Percentiles rank a stretch among this genome's conserved stretches.
Evolutionary conservation across 1,140 invertebrate species (phyloP).

Genomic region (Drosophila navojoa): DNA sequence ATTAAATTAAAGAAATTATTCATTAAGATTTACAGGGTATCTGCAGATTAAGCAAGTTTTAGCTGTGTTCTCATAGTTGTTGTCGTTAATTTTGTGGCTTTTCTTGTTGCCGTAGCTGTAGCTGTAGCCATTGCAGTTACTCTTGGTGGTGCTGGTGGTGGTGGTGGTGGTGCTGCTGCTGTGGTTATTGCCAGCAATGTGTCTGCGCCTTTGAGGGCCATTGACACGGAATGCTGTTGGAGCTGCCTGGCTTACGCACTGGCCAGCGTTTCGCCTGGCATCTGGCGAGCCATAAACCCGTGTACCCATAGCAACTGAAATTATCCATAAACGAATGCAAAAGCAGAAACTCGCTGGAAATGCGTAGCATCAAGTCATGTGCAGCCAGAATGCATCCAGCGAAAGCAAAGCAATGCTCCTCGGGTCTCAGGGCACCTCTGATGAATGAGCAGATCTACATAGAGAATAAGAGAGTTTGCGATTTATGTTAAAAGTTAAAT

Average conservation of each 20-base stretch:
- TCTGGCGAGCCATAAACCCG: slow-evolving; percentile 33
- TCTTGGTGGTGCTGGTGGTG: slow-evolving; percentile 7
- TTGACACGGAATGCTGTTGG: slow-evolving; percentile 20
- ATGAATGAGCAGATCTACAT: no score
- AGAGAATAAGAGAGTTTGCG: no score
- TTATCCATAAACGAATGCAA: slow-evolving; percentile 14
- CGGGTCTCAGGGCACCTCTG: no score
- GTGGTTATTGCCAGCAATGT: not conserved
- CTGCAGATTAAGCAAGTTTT: no score
- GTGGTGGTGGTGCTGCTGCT: not conserved
- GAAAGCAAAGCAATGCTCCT: no score
- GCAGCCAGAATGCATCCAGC: slow-evolving; percentile 12
- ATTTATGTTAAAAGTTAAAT: no score
- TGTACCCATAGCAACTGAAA: slow-evolving; percentile 13
- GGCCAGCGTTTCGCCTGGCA: slow-evolving; percentile 11
- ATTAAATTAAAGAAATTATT: no score
- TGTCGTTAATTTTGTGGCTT: slow-evolving; percentile 10
- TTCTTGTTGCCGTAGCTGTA: not conserved
- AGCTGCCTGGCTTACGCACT: slow-evolving; percentile 8
- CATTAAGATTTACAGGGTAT: not conserved
- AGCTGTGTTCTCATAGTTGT: not conserved
- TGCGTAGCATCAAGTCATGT: slow-evolving; percentile 13
- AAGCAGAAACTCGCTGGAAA: not conserved
- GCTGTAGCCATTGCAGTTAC: no score
- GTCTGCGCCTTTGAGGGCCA: slow-evolving; percentile 26